These are phyloP conservation scores for Ips nitidus DNA, from an alignment of 1,140 invertebrate genomes.

Conservation along the genomic window DNA sequence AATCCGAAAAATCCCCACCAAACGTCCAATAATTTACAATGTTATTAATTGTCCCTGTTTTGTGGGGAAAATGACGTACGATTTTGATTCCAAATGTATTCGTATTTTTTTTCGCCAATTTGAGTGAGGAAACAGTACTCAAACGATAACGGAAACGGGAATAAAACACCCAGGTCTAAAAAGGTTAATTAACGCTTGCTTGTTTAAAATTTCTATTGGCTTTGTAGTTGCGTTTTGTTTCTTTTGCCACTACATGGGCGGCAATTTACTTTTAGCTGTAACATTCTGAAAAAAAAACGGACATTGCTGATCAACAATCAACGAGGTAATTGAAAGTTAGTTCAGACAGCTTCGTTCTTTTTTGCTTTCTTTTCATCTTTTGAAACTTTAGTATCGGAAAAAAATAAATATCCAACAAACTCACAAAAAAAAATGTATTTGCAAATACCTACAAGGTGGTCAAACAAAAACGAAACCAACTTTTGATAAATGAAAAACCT, in stretches of 20 bases:
- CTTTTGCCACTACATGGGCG: slow-evolving; percentile 9
- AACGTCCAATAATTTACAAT: slow-evolving; percentile 44
- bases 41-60: slow-evolving; percentile 46
- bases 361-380: no score
- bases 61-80: slow-evolving; percentile 44
- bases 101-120: background rate
- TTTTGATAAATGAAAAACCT: no score
- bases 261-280: slow-evolving; percentile 9
- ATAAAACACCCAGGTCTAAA: background rate
- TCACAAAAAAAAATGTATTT: no score
- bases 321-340: background rate
- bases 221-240: slow-evolving; percentile 11
- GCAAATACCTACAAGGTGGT: no score
- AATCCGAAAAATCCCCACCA: slow-evolving; percentile 31
- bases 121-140: no score
- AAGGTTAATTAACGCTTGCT: slow-evolving; percentile 5
- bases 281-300: background rate
- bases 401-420: no score
- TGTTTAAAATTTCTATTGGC: slow-evolving; percentile 6
- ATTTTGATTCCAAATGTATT: slow-evolving; percentile 42
- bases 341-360: background rate
- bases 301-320: background rate
- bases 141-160: no score
- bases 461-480: no score
- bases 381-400: no score